Percentiles rank a stretch among this genome's conserved stretches.
Evolutionary conservation across 2,113 vertebrate genomes (phyloP).

Genomic region (Passer montanus): DNA sequence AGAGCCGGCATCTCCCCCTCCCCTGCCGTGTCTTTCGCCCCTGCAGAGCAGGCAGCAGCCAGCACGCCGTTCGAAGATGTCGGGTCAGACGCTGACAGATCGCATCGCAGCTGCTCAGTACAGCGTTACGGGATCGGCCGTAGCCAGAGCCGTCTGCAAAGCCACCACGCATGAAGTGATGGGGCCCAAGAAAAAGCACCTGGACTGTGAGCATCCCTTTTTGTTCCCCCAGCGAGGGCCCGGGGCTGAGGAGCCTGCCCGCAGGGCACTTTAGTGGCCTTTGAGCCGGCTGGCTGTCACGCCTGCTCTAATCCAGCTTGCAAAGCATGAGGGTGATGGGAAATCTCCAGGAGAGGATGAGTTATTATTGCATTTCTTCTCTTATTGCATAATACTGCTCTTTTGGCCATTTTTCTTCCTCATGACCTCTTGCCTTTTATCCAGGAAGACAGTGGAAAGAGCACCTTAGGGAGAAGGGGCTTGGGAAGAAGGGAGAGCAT

Average conservation of each 20-base stretch:
- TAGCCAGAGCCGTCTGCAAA: conserved; percentile 96
- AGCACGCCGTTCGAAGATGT: conserved; percentile 85
- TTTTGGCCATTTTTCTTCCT: not conserved
- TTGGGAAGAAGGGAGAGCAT: not conserved
- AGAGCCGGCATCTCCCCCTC: not conserved
- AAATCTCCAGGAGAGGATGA: not conserved
- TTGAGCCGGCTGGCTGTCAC: not conserved
- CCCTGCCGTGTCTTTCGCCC: conserved; percentile 1
- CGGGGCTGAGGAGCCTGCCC: not conserved
- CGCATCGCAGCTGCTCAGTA: conserved; percentile 97
- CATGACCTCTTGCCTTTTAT: conserved; percentile 27
- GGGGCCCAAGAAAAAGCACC: conserved; percentile 99
- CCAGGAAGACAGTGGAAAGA: not conserved
- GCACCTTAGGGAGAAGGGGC: not conserved
- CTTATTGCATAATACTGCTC: conserved; percentile 49
- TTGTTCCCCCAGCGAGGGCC: not conserved
- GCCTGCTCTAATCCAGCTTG: not conserved
- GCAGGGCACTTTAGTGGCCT: not conserved
- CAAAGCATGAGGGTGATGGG: not conserved
- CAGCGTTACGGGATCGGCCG: conserved; percentile 95
- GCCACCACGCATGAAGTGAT: conserved; percentile 98
- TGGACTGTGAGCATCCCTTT: conserved; percentile 90
- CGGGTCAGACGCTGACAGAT: conserved; percentile 97
- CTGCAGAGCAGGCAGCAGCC: conserved; percentile 64
- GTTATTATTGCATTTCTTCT: conserved; percentile 32